Percentiles rank a stretch among this genome's conserved stretches.
phyloP scores from a whole-genome alignment of 2,888 invertebrate genomes.

The Craniophora ligustri region DNA sequence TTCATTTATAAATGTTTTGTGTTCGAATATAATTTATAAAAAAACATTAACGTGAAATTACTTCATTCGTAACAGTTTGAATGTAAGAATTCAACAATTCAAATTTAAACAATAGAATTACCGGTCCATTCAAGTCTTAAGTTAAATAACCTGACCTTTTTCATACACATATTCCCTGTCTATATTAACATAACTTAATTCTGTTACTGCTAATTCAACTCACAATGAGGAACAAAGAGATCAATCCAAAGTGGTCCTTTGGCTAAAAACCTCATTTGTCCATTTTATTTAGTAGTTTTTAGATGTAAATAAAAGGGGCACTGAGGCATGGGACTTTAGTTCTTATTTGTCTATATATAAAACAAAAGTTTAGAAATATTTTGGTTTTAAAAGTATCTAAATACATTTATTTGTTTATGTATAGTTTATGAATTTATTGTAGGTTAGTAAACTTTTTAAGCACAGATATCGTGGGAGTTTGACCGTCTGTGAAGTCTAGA shows the following conservation, averaged over 20 bases:
- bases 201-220: slow-evolving; percentile 13
- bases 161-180: background rate
- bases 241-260: background rate
- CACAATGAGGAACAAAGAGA: background rate
- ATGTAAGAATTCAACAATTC: background rate
- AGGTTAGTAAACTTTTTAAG: too few species aligned
- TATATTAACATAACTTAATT: too few species aligned
- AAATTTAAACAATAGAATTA: background rate
- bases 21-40: too few species aligned
- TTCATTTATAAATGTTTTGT: too few species aligned
- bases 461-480: too few species aligned
- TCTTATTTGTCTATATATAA: slow-evolving; percentile 4
- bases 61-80: too few species aligned
- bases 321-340: background rate
- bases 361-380: background rate
- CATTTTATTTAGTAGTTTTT: background rate
- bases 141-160: slow-evolving; percentile 3
- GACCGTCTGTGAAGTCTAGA: too few species aligned
- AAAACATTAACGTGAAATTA: too few species aligned
- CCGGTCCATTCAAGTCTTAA: slow-evolving; percentile 1
- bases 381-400: background rate
- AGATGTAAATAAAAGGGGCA: slow-evolving; percentile 3
- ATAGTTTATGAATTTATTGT: slow-evolving; percentile 9
- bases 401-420: slow-evolving; percentile 3
- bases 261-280: too few species aligned